Base-by-base conservation (phyloP, 2,797 vertebrate genomes). In the Girardinus metallicus region DNA sequence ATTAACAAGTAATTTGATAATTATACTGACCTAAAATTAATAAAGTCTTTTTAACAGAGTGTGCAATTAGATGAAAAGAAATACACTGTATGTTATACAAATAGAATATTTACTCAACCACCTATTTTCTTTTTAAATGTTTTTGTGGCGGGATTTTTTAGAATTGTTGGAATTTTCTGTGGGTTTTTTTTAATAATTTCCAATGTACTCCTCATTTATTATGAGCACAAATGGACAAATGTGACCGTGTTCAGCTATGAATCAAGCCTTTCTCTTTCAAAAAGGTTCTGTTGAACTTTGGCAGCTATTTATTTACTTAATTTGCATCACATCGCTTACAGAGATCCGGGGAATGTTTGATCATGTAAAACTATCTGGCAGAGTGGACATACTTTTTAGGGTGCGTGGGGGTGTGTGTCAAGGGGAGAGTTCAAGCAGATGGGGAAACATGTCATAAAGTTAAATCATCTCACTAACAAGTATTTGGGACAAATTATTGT, bases 301-400 rank as follows among this genome's bases (percentile, higher is more conserved):
- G 5, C n/a, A 12, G 29, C 81, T 80, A 75, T 62, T 83, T 86
- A 73, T 62, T 81, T 85, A 64, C 34, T 21, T 1, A 0, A 66
- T 75, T 87, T 88, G 70, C 75, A 55, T 81, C 16, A 0, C 0
- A 2, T 43, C 3, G 4, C 13, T 12, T 4, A 6, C 6, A 18
- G 34, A 10, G 3, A 55, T 7, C 13, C 6, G 47, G 23, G 34
- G 5, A 26, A 57, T 44, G 68, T 57, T 43, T 74, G 51, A n/a
- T 55, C 31, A 70, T 51, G 31, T 39, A 39, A 53, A 41, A 51
- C 10, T n/a, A 39, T 39, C 5, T 10, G 34, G n/a, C 34, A 23
- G 8, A 51, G 21, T 1, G 78, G 26, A 72, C n/a, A 16, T 13
- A 4, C 26, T 13, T 43, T 29, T 57, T 43, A 15, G 11, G 1